phyloP scores from a whole-genome alignment of 1,140 invertebrate genomes.

The Protaetia brevitarsis region DNA sequence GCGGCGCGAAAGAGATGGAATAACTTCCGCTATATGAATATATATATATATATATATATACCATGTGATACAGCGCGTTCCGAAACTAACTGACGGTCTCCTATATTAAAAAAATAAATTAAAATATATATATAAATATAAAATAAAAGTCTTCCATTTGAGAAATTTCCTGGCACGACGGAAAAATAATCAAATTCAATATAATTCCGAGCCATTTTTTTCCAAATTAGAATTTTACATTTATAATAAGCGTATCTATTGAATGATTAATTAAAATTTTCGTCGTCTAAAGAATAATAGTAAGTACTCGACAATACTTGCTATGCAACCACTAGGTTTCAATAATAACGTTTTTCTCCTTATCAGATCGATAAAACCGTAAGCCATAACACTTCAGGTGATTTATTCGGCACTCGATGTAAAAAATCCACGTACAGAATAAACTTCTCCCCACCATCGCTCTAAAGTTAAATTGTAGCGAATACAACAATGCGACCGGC shows the following conservation, averaged over 20 bases:
- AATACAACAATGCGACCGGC: neutral
- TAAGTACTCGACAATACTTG: too few species aligned
- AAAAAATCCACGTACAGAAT: neutral
- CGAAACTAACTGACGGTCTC: neutral
- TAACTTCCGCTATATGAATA: neutral
- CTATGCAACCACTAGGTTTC: too few species aligned
- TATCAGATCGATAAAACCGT: too few species aligned
- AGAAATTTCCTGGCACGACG: neutral
- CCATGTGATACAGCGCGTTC: neutral
- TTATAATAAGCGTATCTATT: neutral
- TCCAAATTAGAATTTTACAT: neutral
- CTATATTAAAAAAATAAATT: neutral
- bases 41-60: too few species aligned
- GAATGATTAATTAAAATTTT: neutral
- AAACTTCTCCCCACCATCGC: too few species aligned
- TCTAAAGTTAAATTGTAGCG: neutral
- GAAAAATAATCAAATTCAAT: neutral
- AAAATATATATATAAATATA: neutral
- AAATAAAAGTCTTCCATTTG: neutral
- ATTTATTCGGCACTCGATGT: too few species aligned
- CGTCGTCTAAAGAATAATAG: neutral
- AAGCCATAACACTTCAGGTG: too few species aligned
- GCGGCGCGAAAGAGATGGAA: neutral
- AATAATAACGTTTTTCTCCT: too few species aligned
- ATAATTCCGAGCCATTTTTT: constrained; percentile 1